phyloP scores from a whole-genome alignment of 2,113 vertebrate species.

The Brachyistius frenatus region DNA sequence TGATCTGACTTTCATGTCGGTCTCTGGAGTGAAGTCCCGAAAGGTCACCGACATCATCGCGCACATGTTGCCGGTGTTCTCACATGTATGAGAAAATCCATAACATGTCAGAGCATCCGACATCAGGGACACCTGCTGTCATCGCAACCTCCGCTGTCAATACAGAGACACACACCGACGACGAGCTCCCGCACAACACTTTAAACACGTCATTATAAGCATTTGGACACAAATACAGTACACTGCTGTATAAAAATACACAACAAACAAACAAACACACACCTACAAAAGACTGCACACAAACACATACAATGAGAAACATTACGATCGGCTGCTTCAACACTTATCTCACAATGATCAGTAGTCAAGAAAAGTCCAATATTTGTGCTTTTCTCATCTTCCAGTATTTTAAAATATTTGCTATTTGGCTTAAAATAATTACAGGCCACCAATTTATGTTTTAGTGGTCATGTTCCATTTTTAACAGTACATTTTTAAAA shows the following conservation, averaged over 20 bases:
- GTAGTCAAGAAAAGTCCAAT: background rate
- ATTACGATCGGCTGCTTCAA: constrained; percentile 31
- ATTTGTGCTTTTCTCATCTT: too few relatives aligned
- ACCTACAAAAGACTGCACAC: background rate
- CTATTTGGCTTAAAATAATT: background rate
- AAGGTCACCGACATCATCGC: constrained; percentile 17
- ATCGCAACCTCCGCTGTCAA: constrained; percentile 64
- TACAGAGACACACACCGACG: constrained; percentile 16
- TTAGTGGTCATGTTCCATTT: too few relatives aligned
- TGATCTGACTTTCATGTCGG: constrained; percentile 22
- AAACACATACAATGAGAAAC: background rate
- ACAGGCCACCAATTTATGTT: background rate
- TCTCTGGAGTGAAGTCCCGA: constrained; percentile 10
- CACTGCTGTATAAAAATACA: background rate
- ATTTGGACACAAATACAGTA: background rate
- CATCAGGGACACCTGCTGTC: constrained; percentile 38
- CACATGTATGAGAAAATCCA: constrained; percentile 52
- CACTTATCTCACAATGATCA: constrained; percentile 6
- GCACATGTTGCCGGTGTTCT: constrained; percentile 12
- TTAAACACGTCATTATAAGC: background rate
- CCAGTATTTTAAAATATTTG: too few relatives aligned
- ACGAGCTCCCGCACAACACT: background rate
- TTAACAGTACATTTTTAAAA: too few relatives aligned
- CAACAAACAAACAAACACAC: constrained; percentile 9
- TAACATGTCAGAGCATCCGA: constrained; percentile 14